A percentile compares a stretch with the other conserved stretches of the same genome.
These are phyloP conservation scores for Stenotaenia linearis DNA, from an alignment of 2,888 invertebrate genomes.

Conservation along the genomic window DNA sequence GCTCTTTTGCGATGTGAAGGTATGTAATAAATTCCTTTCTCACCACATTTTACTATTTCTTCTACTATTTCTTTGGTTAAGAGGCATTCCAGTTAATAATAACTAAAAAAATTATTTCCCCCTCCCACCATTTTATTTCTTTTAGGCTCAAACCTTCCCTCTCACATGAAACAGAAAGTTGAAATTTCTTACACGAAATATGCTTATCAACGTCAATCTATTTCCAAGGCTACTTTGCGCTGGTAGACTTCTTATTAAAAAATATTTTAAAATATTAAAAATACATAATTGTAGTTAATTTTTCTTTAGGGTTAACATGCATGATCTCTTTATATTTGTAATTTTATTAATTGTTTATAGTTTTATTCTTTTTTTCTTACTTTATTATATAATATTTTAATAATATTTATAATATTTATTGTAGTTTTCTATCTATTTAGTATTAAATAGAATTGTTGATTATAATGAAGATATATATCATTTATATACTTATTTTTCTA, in stretches of 20 bases:
- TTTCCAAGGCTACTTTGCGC: not conserved
- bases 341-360: not conserved
- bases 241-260: not conserved
- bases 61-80: not conserved
- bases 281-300: too few relatives aligned
- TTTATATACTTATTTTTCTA: not conserved
- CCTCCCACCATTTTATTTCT: not conserved
- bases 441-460: not conserved
- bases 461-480: not conserved
- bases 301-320: not conserved
- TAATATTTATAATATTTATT: not conserved
- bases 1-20: slow-evolving; percentile 14
- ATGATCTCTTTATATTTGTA: not conserved
- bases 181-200: not conserved
- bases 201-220: not conserved
- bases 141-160: slow-evolving; percentile 26
- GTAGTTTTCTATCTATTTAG: not conserved
- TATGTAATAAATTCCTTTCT: not conserved
- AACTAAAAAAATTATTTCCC: not conserved
- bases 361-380: not conserved
- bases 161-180: slow-evolving; percentile 3
- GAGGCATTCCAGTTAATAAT: not conserved
- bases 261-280: too few relatives aligned
- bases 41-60: not conserved
- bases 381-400: not conserved